phyloP scores from a whole-genome alignment of 2,797 vertebrate species.

The Clarias pachynema region DNA sequence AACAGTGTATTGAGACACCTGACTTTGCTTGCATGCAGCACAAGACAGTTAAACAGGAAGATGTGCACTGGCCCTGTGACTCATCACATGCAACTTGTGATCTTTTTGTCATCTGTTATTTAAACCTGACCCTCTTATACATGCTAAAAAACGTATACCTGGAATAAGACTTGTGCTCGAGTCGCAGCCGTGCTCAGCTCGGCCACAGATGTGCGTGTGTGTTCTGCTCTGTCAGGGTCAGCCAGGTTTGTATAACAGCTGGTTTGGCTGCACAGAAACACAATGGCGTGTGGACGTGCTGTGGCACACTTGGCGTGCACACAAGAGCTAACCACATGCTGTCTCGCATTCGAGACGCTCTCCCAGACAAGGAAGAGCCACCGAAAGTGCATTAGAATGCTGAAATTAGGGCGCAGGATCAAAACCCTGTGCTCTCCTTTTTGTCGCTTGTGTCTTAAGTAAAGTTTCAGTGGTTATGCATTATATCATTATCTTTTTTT shows the following conservation, averaged over 20 bases:
- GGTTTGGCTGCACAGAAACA: slow-evolving; percentile 7
- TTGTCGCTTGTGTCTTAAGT: background rate
- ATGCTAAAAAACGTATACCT: background rate
- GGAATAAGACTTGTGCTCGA: background rate
- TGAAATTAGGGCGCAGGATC: slow-evolving; percentile 24
- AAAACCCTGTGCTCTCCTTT: slow-evolving; percentile 12
- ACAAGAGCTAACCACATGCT: slow-evolving; percentile 30
- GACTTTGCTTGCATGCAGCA: too few species aligned
- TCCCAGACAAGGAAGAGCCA: slow-evolving; percentile 9
- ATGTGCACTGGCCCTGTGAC: background rate
- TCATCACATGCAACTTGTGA: background rate
- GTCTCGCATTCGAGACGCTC: slow-evolving; percentile 31
- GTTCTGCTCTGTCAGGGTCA: slow-evolving; percentile 18
- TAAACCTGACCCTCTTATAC: background rate
- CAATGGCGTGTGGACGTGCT: background rate
- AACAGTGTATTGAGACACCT: background rate
- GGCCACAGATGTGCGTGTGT: background rate
- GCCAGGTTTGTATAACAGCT: slow-evolving; percentile 22
- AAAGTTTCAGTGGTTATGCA: background rate
- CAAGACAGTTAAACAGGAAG: background rate
- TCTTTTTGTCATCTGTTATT: background rate
- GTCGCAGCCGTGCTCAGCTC: background rate
- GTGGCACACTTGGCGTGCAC: slow-evolving; percentile 16
- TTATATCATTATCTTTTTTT: background rate
- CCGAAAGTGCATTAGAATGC: slow-evolving; percentile 22